Evolutionary conservation across 2,888 invertebrate genomes (phyloP), one percentile per base, ranked within the genome.

Genomic region (Conistra vaccinii): DNA sequence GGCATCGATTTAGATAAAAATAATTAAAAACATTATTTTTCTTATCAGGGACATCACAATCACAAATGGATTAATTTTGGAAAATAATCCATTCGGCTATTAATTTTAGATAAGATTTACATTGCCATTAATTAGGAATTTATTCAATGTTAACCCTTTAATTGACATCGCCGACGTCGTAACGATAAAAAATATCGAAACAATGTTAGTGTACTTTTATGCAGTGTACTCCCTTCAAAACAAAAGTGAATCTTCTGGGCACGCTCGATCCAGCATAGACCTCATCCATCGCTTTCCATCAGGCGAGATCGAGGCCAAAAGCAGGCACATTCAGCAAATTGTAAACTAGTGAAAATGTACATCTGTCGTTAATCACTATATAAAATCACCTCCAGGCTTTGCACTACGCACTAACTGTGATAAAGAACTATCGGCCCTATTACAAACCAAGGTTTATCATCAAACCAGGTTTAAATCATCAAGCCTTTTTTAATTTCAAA

Each of bases 1-100:
- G 39, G 29, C 12, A 76, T 39, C 14, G 20, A 55, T 63, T 63
- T 23, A 26, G 42, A 75, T 66, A 39, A 65, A 65, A 55, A 55
- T 39, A 35, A 35, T 67, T 45, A 12, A 51, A 42, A 69, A 23
- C 9, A 39, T 12, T 0, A 7, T 32, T 60, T 57, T 32, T 35
- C 39, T 51, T 58, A 42, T 79, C 48, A 20, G 45, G 2, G 42
- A 17, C 51, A 35, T 42, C 12, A 55, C 17, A 45, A 55, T 69
- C 53, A 32, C 26, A 61, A 53, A 53, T n/a, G 26, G 9, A 77
- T 58, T 12, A 32, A 12, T 69, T 78, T 39, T 61, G 7, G 20
- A 55, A 20, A 45, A 55, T 17, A 67, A 69, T 69, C 60, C 20
- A 1, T 42, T n/a, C 23, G 2, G n/a, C 2, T 48, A 20, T 57